Base-by-base conservation (phyloP, 2,113 vertebrate genomes). In the Oryzias woworae region DNA sequence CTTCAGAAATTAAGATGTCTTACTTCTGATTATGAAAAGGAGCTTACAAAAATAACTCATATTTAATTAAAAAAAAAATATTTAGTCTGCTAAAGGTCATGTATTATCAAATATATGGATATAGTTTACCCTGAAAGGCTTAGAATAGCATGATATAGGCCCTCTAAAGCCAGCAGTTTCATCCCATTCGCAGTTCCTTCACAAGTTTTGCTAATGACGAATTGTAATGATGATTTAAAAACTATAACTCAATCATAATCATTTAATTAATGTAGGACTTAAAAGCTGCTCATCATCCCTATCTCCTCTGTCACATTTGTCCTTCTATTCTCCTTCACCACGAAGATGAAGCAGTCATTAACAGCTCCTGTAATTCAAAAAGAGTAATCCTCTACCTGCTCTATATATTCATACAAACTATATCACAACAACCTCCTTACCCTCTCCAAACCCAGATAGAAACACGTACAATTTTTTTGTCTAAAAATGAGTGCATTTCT, bases 261-360 rank as follows among this genome's bases (percentile, higher is more conserved):
- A 83, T 65, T 49, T 69, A 52, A 76, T 65, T 73, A 53, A 86
- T 88, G 74, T 48, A 10, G 12, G 18, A 91, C 88, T 84, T 92
- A 92, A 71, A 88, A 43, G 58, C 76, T 75, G 84, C 71, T 85
- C 90, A 89, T 88, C 86, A 90, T 81, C 59, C 82, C 31, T 61
- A 44, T 78, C 44, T 61, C 0, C 44, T 71, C 54, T 43, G 63
- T 20, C 31, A 0, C 56, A 60, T 87, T 76, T 76, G 45, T 53
- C 66, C 73, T 82, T 64, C 52, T 45, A 0, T 57, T 23, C 28
- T 58, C 45, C 55, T 54, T 66, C 53, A 58, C 16, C 46, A 60
- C 49, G 56, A 31, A 66, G 62, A 26, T 58, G n/a, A 62, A 61
- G 48, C 47, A 18, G 18, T 58, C 53, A 56, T 71, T 66, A 71